Evolutionary conservation across 2,888 invertebrate species (phyloP), one percentile per base, ranked within the genome.

Genomic region (Brenthis hecate): DNA sequence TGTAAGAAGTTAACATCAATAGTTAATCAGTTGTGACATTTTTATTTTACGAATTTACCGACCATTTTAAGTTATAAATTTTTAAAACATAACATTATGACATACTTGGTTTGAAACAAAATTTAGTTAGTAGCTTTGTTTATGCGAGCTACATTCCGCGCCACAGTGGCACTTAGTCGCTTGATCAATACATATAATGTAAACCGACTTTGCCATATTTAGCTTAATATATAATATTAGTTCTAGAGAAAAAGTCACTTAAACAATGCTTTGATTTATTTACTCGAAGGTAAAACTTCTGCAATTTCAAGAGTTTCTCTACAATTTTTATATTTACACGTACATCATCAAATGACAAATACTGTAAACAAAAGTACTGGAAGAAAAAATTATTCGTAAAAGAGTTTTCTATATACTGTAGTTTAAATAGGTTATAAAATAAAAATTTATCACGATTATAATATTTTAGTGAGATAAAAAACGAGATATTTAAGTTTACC

Each of bases 71-170:
- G 11, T 6, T 4, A 36, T 36, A 36, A 1, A 32, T 16, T 43
- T 43, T 60, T 43, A 62, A 16, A 62, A 14, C 11, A 3, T 2
- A 62, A 53, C 14, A 23, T 53, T 54, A 8, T 47, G 14, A 28
- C 47, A 36, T 19, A 16, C 32, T 55, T 36, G 32, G 53, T 53
- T 43, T 16, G 62, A 55, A 60, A 32, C 8, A 58, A 23, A 60
- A 54, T 66, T 50, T 56, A 50, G 36, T 50, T 56, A 50, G 36
- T 43, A 53, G 54, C 28, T 19, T 65, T 32, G 53, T 56, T 62
- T 82, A 83, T 81, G 82, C 81, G 80, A 81, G 81, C 86, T 85
- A 81, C 91, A 91, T 91, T 91, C 91, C 90, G 81, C 91, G 91
- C 81, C 89, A 81, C 73, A 74, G 79, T 78, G 91, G 88, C 91